These are phyloP conservation scores for Chaenodraco wilsoni DNA, from an alignment of 2,797 vertebrate species.

Conservation along the genomic window DNA sequence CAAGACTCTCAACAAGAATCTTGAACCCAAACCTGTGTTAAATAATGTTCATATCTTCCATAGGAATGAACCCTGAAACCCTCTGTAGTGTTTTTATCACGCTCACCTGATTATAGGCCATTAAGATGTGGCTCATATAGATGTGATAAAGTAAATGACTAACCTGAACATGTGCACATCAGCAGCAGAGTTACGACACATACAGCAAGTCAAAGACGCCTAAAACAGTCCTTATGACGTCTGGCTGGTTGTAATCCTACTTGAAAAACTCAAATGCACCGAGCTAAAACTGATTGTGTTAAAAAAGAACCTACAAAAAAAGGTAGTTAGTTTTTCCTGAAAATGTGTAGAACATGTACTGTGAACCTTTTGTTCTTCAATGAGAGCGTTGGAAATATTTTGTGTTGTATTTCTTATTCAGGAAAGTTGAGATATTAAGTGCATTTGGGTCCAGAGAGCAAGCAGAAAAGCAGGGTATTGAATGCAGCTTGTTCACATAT, in stretches of 20 bases:
- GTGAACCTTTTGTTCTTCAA: not conserved
- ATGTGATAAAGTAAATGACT: not conserved
- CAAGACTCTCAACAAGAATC: not conserved
- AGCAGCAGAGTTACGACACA: slow-evolving; percentile 32
- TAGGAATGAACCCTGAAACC: slow-evolving; percentile 4
- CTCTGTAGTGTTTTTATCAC: slow-evolving; percentile 18
- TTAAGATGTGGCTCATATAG: not conserved
- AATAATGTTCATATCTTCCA: not conserved
- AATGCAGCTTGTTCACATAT: not conserved
- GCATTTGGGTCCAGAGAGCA: not conserved
- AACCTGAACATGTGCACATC: slow-evolving; percentile 21
- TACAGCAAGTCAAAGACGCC: not conserved
- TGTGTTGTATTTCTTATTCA: too few species aligned
- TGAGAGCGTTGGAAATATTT: not conserved
- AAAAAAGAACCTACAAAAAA: not conserved
- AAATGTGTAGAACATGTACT: too few species aligned
- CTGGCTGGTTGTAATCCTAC: not conserved
- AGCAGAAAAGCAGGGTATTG: not conserved
- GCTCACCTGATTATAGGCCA: slow-evolving; percentile 19
- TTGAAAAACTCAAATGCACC: not conserved
- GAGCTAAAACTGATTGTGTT: not conserved
- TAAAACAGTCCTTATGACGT: not conserved
- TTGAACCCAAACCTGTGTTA: not conserved
- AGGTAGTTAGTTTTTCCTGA: too few species aligned
- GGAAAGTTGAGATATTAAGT: not conserved